Evolutionary conservation across 2,888 invertebrate species (phyloP).

Genomic region (Lissonota sp.): DNA sequence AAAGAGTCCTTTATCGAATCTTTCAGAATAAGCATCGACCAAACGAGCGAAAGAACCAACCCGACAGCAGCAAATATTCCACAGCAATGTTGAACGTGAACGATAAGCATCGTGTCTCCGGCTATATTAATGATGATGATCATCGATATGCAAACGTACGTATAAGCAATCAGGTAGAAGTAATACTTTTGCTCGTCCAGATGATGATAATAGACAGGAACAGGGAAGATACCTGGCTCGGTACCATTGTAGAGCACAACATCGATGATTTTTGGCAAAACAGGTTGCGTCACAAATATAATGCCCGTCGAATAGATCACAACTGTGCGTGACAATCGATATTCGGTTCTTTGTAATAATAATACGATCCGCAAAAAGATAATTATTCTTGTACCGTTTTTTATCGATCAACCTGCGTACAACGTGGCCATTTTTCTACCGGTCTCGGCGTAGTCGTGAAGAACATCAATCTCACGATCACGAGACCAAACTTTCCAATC

Average conservation of each 20-base stretch:
- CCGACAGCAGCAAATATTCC: constrained; percentile 18
- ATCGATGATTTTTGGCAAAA: constrained; percentile 49
- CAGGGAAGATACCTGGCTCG: constrained; percentile 34
- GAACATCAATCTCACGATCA: constrained; percentile 24
- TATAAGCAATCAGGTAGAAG: constrained; percentile 38
- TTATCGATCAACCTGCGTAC: constrained; percentile 38
- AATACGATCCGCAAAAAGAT: too few species aligned
- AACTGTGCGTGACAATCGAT: too few species aligned
- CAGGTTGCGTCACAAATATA: constrained; percentile 28
- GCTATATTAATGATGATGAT: background rate
- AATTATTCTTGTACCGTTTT: constrained; percentile 2
- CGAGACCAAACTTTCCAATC: constrained; percentile 43
- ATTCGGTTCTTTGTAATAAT: too few species aligned
- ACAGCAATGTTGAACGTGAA: constrained; percentile 13
- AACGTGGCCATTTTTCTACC: constrained; percentile 44
- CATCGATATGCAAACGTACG: constrained; percentile 21
- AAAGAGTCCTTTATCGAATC: too few species aligned
- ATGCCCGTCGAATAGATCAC: constrained; percentile 13
- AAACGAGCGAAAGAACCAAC: background rate
- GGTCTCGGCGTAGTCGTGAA: constrained; percentile 45
- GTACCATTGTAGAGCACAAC: constrained; percentile 39
- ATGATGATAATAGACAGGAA: constrained; percentile 38
- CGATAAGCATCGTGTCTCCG: background rate
- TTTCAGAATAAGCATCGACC: too few species aligned
- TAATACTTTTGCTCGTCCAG: constrained; percentile 55